Conservation (phyloP, 53 echinoderm and acorn worm genomes). For the Holothuria scabra region DNA sequence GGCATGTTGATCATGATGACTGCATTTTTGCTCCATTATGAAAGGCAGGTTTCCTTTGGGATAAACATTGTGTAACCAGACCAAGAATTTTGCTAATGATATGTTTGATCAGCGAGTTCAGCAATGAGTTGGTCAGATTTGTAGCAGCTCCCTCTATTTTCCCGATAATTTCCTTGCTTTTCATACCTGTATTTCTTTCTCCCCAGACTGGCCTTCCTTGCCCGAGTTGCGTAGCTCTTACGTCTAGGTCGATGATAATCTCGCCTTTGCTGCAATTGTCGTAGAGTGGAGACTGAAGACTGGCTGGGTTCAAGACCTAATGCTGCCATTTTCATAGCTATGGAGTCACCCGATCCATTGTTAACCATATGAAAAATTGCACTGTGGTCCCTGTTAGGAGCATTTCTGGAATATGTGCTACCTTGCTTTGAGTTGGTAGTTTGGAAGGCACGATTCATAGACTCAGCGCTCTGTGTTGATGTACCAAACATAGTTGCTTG, state of each 20-base stretch:
- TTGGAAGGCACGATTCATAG: slow-evolving; percentile 17
- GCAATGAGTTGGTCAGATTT: not conserved
- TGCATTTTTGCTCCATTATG: too few species aligned
- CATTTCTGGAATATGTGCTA: slow-evolving; percentile 17
- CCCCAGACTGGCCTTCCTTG: not conserved
- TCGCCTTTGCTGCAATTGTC: not conserved
- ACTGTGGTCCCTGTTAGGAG: slow-evolving; percentile 13
- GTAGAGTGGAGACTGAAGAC: not conserved
- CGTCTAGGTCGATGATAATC: not conserved
- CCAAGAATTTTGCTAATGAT: too few species aligned
- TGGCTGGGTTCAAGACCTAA: not conserved
- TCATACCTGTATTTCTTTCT: not conserved
- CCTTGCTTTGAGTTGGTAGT: slow-evolving; percentile 33
- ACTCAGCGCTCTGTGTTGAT: slow-evolving; percentile 30
- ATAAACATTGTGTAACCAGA: too few species aligned
- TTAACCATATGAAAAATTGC: slow-evolving; percentile 49
- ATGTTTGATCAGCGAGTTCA: not conserved
- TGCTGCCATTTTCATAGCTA: not conserved
- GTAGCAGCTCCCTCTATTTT: not conserved
- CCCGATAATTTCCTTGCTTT: not conserved
- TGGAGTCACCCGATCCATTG: not conserved
- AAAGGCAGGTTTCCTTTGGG: too few species aligned
- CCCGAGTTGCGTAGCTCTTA: not conserved
- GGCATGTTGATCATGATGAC: too few species aligned
- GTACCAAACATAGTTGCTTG: not conserved